Evolutionary conservation across 92 coral and sea anemone genomes (phyloP), one percentile per base, ranked within the genome.

Genomic region (Galaxea fascicularis): DNA sequence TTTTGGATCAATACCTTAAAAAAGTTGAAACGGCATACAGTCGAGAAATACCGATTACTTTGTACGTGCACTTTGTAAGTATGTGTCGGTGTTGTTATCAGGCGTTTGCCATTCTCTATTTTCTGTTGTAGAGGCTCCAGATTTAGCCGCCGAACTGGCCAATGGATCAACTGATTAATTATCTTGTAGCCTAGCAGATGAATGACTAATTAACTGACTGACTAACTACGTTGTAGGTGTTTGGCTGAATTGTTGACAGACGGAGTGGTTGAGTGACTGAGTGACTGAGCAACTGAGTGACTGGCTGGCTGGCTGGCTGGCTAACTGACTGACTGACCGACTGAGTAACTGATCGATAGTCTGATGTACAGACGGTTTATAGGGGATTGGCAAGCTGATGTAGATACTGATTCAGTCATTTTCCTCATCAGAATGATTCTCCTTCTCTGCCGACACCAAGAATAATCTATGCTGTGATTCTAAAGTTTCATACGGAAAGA

Each of bases 51-150:
- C 77, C 85, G 47, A 90, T 94, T 21, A 80, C 74, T 31, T 96
- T 86, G 76, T 96, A 90, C 75, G 84, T 96, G 17, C 98, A 96
- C 80, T 96, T 85, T 88, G 98, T 95, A 84, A 90, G 98, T 92
- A 64, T 57, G 8, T 10, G 51, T 24, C 3, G 13, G 54, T 60
- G 15, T 2, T 60, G 29, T 21, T 60, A 35, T 25, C 31, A 25
- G 3, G 35, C 17, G 18, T 26, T 25, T 24, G 18, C 1, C 16
- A 12, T 64, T 64, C 39, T 64, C 8, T 64, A 3, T 64, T 64
- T 49, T 49, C 17, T 4, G 54, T 49, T 49, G 17, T 12, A 49
- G 1, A 0, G 54, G 3, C 13, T 10, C 10, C 1, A 49, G 10
- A 49, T 49, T 49, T 56, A 24, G 24, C 24, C 22, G 22, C 7